phyloP scores from a whole-genome alignment of 2,888 invertebrate species.

The Urechis unicinctus region DNA sequence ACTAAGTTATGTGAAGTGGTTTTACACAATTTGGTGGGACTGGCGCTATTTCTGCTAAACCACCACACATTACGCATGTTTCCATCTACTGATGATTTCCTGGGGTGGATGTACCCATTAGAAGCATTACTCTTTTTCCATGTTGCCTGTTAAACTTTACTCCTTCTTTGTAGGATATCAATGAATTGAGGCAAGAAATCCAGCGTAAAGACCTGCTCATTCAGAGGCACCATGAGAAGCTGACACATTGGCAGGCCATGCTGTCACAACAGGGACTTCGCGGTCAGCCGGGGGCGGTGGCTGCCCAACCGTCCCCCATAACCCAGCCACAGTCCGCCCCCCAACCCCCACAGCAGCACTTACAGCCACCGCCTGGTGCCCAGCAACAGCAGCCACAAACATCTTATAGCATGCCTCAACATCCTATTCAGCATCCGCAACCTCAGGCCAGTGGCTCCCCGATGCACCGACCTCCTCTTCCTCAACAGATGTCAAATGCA shows the following conservation, averaged over 20 bases:
- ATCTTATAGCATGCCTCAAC: slow-evolving; percentile 7
- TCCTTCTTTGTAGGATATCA: slow-evolving; percentile 61
- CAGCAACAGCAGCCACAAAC: slow-evolving; percentile 3
- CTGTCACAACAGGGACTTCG: slow-evolving; percentile 47
- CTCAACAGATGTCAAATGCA: not conserved
- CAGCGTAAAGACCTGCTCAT: slow-evolving; percentile 83
- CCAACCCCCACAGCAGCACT: slow-evolving; percentile 19
- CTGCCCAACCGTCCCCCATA: not conserved
- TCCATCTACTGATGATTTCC: no score
- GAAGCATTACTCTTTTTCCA: no score
- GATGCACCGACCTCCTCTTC: not conserved
- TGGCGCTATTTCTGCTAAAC: no score
- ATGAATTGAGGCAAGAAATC: slow-evolving; percentile 75
- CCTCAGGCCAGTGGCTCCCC: slow-evolving; percentile 5
- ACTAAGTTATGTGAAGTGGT: no score
- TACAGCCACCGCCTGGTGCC: slow-evolving; percentile 12
- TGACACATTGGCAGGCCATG: slow-evolving; percentile 82
- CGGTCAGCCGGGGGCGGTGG: not conserved
- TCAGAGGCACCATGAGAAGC: slow-evolving; percentile 81
- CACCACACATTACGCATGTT: no score
- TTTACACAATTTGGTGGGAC: no score
- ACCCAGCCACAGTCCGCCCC: not conserved
- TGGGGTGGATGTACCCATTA: no score
- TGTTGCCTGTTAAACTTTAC: no score
- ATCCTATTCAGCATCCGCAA: slow-evolving; percentile 17